A percentile compares a stretch with the other conserved stretches of the same genome.
These are phyloP conservation scores for Agapostemon virescens DNA, from an alignment of 2,888 invertebrate genomes.

Conservation along the genomic window DNA sequence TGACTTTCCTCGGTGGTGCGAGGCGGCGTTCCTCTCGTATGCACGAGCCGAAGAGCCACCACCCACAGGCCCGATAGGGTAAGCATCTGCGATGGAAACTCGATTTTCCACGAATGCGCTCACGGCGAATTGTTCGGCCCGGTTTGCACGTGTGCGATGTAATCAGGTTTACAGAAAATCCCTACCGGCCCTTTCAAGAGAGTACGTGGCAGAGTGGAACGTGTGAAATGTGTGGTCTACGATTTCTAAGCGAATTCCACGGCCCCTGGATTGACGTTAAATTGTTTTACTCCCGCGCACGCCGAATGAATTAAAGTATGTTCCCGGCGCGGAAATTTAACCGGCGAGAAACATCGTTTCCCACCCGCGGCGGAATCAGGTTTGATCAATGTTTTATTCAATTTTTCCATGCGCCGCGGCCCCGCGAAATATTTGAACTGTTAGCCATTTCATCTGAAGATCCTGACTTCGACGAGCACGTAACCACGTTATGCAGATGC, in stretches of 20 bases:
- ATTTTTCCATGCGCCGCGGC: neutral
- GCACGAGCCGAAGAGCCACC: conserved; percentile 58
- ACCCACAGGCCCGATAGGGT: conserved; percentile 61
- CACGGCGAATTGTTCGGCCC: conserved; percentile 62
- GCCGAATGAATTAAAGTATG: conserved; percentile 45
- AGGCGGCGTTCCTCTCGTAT: conserved; percentile 56
- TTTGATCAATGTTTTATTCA: conserved; percentile 24
- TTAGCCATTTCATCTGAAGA: neutral
- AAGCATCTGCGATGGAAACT: conserved; percentile 72
- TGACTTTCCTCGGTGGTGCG: conserved; percentile 57
- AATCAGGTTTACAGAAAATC: conserved; percentile 69
- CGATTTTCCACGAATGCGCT: conserved; percentile 70
- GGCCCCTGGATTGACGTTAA: conserved; percentile 45
- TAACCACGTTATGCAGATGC: neutral
- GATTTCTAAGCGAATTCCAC: conserved; percentile 46
- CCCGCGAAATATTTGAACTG: neutral
- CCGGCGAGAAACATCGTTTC: neutral
- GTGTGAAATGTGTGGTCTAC: conserved; percentile 41
- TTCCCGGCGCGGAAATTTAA: conserved; percentile 22
- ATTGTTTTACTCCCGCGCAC: conserved; percentile 44
- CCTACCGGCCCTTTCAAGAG: conserved; percentile 62
- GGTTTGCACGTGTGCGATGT: conserved; percentile 62
- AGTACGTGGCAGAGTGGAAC: conserved; percentile 41
- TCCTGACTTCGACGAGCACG: neutral
- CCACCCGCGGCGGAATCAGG: neutral